phyloP scores from a whole-genome alignment of 2,888 invertebrate genomes.

The Chrysodeixis includens region DNA sequence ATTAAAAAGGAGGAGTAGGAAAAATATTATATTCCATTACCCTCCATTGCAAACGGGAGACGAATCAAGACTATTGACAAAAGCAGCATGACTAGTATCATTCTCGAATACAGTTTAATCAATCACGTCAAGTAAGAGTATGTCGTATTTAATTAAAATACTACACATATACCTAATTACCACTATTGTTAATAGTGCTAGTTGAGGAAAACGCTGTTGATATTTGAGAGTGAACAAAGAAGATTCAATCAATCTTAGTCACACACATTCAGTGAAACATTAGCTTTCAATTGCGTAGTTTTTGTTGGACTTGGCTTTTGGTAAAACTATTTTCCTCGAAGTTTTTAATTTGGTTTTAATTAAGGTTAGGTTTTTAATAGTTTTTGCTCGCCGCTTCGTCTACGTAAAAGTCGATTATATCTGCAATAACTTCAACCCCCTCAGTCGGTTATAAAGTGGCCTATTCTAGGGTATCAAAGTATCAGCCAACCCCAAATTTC shows the following conservation, averaged over 20 bases:
- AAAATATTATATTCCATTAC: no score
- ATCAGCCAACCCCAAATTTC: no score
- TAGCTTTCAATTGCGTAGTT: slow-evolving; percentile 36
- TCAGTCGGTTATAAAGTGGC: no score
- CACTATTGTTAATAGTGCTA: background rate
- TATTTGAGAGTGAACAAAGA: slow-evolving; percentile 5
- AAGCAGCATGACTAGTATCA: no score
- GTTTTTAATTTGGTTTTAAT: slow-evolving; percentile 18
- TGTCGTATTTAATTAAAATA: background rate
- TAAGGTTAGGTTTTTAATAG: no score
- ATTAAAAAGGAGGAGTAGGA: no score
- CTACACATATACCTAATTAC: background rate
- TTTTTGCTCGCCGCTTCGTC: no score
- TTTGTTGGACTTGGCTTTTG: slow-evolving; percentile 34
- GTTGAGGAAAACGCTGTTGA: slow-evolving; percentile 3
- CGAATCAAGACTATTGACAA: no score
- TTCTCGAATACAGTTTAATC: background rate
- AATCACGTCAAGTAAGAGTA: background rate
- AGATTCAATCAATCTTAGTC: slow-evolving; percentile 38
- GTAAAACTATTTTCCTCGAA: slow-evolving; percentile 9
- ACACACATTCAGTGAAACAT: slow-evolving; percentile 24
- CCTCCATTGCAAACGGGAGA: no score
- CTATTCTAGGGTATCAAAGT: no score
- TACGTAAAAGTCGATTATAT: no score
- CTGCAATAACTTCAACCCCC: no score